A percentile compares a stretch with the other conserved stretches of the same genome.
phyloP scores from a whole-genome alignment of 30 jellyfish, hydroid and myxozoan genomes.

The Turritopsis rubra region DNA sequence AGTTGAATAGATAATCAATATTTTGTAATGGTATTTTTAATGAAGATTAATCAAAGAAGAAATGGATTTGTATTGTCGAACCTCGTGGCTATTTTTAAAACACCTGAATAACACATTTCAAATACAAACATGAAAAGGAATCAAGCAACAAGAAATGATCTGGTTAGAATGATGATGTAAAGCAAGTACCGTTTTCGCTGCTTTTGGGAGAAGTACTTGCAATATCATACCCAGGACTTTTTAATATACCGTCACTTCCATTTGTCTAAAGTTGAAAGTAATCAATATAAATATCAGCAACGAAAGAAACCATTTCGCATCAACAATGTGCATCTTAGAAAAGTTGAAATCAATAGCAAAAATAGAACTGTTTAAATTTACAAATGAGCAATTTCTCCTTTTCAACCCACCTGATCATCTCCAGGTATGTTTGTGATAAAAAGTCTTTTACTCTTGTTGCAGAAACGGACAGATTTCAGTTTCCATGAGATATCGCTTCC shows the following conservation, averaged over 20 bases:
- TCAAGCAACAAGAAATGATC: neutral
- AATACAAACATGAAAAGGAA: neutral
- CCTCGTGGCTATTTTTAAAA: neutral
- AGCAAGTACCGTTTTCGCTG: neutral
- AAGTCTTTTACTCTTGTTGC: constrained; percentile 8
- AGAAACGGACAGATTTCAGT: constrained; percentile 4
- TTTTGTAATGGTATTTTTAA: neutral
- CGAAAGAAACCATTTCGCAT: neutral
- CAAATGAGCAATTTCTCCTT: neutral
- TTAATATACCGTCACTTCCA: neutral
- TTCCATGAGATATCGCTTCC: neutral
- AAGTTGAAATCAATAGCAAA: too few relatives aligned
- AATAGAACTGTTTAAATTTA: neutral
- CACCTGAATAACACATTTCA: neutral
- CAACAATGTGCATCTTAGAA: too few relatives aligned
- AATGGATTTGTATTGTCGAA: neutral
- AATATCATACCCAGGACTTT: neutral
- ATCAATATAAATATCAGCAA: neutral
- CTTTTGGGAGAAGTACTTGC: constrained; percentile 3
- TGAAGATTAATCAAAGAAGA: neutral
- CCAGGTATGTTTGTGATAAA: constrained; percentile 18
- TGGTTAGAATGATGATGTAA: neutral
- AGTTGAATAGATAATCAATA: too few relatives aligned
- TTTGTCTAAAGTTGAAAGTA: neutral
- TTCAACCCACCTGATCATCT: constrained; percentile 18